Evolutionary conservation across 2,888 invertebrate species (phyloP).

Genomic region (Dysmachus trigonus): DNA sequence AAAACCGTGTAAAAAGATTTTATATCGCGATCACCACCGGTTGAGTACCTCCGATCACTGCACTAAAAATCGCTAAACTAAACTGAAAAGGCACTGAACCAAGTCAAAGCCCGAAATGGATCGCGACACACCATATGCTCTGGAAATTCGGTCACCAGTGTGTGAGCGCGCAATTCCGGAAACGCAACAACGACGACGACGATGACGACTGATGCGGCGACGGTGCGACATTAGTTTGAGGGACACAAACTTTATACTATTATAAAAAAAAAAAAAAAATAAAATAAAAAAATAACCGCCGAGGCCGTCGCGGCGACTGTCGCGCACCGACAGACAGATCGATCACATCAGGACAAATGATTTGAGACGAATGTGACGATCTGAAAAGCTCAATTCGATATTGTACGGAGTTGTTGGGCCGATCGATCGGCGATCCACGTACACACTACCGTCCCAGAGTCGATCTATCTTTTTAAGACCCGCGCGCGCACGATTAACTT

Average conservation of each 20-base stretch:
- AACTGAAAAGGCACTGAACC: background rate
- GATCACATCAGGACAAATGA: slow-evolving; percentile 49
- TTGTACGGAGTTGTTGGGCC: background rate
- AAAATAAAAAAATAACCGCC: background rate
- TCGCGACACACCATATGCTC: background rate
- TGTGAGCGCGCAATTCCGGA: background rate
- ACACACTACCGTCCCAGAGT: background rate
- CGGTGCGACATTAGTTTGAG: background rate
- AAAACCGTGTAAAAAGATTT: background rate
- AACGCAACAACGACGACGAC: background rate
- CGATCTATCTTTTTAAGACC: background rate
- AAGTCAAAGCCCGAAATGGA: background rate
- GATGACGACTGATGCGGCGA: too few relatives aligned
- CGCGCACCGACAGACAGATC: too few relatives aligned
- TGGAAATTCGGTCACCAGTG: background rate
- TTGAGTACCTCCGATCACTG: background rate
- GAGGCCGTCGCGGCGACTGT: slow-evolving; percentile 3
- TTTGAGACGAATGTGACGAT: slow-evolving; percentile 27
- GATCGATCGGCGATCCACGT: slow-evolving; percentile 5
- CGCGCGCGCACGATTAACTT: background rate
- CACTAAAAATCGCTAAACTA: slow-evolving; percentile 15
- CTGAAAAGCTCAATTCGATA: slow-evolving; percentile 12
- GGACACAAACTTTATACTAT: background rate
- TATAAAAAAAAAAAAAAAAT: background rate
- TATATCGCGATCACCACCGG: background rate